Conservation (phyloP, 2,113 vertebrate species). For the Benthochromis sp. region DNA sequence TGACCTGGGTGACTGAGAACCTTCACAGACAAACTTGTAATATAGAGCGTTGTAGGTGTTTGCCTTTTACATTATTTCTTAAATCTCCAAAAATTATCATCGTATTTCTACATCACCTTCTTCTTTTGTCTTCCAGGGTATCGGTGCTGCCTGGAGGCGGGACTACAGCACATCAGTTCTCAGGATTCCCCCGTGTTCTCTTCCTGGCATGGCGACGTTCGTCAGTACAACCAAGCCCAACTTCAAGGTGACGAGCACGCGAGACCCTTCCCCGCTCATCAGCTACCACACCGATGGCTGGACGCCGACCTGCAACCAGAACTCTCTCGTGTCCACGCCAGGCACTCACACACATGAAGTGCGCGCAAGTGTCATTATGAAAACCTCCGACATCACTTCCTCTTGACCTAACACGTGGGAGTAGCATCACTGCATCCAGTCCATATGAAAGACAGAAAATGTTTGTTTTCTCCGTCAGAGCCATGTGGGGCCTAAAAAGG, state of each 20-base stretch:
- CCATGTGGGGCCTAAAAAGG: not conserved
- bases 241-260: constrained; percentile 84
- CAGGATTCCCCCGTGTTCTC: constrained; percentile 71
- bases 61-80: not conserved
- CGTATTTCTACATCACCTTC: not conserved
- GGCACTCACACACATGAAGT: constrained; percentile 75
- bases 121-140: constrained; percentile 60
- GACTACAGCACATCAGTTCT: constrained; percentile 73
- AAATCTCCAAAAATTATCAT: not conserved
- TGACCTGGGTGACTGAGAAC: not conserved
- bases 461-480: not conserved
- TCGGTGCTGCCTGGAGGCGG: constrained; percentile 65
- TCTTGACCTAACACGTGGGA: constrained; percentile 19
- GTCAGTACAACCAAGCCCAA: constrained; percentile 82
- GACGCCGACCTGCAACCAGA: constrained; percentile 66
- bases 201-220: constrained; percentile 89
- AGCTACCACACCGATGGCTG: constrained; percentile 78
- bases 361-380: constrained; percentile 95
- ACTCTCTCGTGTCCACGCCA: constrained; percentile 22
- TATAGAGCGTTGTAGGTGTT: not conserved
- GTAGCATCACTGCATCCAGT: not conserved
- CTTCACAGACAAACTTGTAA: not conserved
- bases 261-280: constrained; percentile 73
- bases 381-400: constrained; percentile 86
- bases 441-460: not conserved